Percentiles rank a stretch among this genome's conserved stretches.
phyloP scores from a whole-genome alignment of 2,888 invertebrate species.

The Ariolimax columbianus region DNA sequence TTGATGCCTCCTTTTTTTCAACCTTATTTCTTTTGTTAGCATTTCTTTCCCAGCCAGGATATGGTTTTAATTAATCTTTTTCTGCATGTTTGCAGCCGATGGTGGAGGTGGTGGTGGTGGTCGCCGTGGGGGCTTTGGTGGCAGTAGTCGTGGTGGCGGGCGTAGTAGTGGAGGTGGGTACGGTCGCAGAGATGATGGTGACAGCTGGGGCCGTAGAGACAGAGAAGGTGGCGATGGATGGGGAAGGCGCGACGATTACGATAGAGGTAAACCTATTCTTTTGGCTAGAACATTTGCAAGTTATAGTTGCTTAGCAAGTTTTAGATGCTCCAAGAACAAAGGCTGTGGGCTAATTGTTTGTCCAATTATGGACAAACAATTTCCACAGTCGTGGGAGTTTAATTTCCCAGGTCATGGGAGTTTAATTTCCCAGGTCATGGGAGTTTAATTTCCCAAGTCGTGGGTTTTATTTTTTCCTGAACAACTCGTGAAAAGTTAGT shows the following conservation, averaged over 20 bases:
- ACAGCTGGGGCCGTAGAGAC: slow-evolving; percentile 42
- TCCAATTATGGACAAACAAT: no score
- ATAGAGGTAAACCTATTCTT: slow-evolving; percentile 23
- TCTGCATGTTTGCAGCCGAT: slow-evolving; percentile 3
- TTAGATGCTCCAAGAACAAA: no score
- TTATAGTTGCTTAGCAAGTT: no score
- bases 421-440: no score
- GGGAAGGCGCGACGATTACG: slow-evolving; percentile 45
- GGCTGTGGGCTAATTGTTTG: no score
- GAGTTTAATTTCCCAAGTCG: no score
- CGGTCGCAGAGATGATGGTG: slow-evolving; percentile 41
- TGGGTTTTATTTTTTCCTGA: no score
- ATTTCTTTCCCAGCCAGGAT: not conserved
- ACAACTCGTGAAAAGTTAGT: no score
- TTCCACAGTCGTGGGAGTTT: no score
- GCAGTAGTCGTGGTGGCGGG: slow-evolving; percentile 37
- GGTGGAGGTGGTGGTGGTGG: slow-evolving; percentile 30
- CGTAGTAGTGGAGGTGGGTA: slow-evolving; percentile 29
- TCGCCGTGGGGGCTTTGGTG: slow-evolving; percentile 36
- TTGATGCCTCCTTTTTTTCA: no score
- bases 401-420: no score
- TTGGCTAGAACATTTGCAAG: not conserved
- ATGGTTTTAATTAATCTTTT: not conserved
- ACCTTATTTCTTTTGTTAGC: no score
- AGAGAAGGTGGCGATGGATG: slow-evolving; percentile 44